phyloP scores from a whole-genome alignment of 2,888 invertebrate genomes.

The Athrips mouffetella region DNA sequence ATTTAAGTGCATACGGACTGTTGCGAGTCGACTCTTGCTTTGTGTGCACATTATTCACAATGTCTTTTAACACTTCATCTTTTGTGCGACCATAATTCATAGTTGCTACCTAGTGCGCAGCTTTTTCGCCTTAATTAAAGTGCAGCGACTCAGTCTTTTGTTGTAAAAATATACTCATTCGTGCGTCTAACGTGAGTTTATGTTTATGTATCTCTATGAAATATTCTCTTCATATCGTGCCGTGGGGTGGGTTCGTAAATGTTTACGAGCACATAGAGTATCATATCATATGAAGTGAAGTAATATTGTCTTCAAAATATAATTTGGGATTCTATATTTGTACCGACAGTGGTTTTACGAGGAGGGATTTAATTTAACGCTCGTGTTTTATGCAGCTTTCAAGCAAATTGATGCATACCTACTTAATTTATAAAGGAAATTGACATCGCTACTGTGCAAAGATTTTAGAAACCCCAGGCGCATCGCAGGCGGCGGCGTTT shows the following conservation, averaged over 20 bases:
- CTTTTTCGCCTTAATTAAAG: slow-evolving; percentile 30
- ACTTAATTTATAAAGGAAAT: too few relatives aligned
- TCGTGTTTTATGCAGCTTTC: not conserved
- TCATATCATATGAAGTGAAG: slow-evolving; percentile 16
- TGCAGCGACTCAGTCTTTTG: slow-evolving; percentile 26
- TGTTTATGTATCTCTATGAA: slow-evolving; percentile 3
- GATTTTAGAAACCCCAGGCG: too few relatives aligned
- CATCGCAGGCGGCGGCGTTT: too few relatives aligned
- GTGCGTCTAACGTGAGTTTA: slow-evolving; percentile 12
- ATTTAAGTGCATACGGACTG: not conserved
- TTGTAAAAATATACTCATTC: slow-evolving; percentile 16
- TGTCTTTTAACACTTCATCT: slow-evolving; percentile 29
- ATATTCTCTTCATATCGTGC: slow-evolving; percentile 14
- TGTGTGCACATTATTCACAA: slow-evolving; percentile 29
- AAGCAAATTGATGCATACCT: too few relatives aligned
- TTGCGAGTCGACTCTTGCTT: slow-evolving; percentile 24
- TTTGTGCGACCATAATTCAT: slow-evolving; percentile 29
- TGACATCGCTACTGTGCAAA: too few relatives aligned
- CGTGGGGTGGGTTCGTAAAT: slow-evolving; percentile 17
- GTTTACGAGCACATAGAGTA: slow-evolving; percentile 21
- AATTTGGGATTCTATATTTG: slow-evolving; percentile 15
- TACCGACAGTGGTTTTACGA: slow-evolving; percentile 9
- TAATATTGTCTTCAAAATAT: slow-evolving; percentile 18
- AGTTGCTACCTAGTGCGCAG: slow-evolving; percentile 7
- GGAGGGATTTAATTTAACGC: not conserved